Conservation (phyloP, 2,888 invertebrate genomes). For the Azorinus chamasolen region DNA sequence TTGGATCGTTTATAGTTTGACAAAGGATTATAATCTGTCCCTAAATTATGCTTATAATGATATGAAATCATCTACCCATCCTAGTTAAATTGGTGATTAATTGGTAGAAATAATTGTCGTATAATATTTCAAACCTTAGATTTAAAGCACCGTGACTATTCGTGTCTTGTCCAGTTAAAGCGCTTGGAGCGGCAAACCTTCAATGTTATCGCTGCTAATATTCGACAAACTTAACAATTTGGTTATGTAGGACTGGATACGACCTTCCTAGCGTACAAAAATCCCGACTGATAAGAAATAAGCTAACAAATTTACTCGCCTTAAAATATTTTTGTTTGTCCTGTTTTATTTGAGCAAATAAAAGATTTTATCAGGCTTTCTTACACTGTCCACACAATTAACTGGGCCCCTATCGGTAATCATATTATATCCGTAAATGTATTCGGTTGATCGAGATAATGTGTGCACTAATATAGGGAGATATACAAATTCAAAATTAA, state of each 20-base stretch:
- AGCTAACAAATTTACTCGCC: constrained; percentile 64
- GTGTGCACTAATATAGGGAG: too few relatives aligned
- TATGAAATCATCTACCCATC: too few relatives aligned
- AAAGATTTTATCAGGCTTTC: constrained; percentile 62
- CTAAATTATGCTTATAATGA: too few relatives aligned
- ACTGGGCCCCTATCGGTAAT: constrained; percentile 47
- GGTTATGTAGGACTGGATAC: constrained; percentile 58
- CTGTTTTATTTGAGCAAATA: constrained; percentile 60
- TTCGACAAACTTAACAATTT: constrained; percentile 60
- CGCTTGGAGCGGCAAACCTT: constrained; percentile 5
- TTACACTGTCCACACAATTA: constrained; percentile 55
- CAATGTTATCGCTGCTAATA: constrained; percentile 53
- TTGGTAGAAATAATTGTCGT: background rate
- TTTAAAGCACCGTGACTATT: background rate
- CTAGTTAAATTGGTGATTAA: background rate
- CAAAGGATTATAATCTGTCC: too few relatives aligned
- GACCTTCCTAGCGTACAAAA: constrained; percentile 55
- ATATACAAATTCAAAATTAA: too few relatives aligned
- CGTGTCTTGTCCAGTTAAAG: background rate
- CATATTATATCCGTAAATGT: constrained; percentile 39
- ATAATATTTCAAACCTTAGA: constrained; percentile 11
- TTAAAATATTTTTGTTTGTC: constrained; percentile 65
- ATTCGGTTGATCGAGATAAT: too few relatives aligned
- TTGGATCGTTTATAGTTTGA: too few relatives aligned
- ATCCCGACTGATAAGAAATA: constrained; percentile 63